Evolutionary conservation across 2,888 invertebrate genomes (phyloP), one percentile per base, ranked within the genome.

Genomic region (Ectemnius lituratus): DNA sequence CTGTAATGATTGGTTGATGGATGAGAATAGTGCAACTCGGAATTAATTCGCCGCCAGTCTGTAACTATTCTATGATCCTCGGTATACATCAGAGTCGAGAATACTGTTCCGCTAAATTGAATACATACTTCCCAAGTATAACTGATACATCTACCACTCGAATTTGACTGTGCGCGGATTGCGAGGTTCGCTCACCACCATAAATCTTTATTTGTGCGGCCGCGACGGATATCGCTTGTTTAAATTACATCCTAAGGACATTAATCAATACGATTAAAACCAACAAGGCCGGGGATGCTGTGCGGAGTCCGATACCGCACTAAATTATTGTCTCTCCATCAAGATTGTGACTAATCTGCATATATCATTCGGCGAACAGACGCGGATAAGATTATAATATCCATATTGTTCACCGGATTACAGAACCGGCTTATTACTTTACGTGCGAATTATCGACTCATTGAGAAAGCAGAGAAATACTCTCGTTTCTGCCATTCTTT

Each of bases 121-220:
- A 62, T 49, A 37, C 37, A 37, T 37, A 23, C 11, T 62, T 49
- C 18, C n/a, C 23, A 23, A 52, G 23, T 62, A n/a, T 16, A 52
- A n/a, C 49, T 52, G 49, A 62, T 49, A 37, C 37, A 49, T n/a
- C n/a, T 47, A 5, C 8, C 14, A 62, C 23, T 18, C 1, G 2
- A 49, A 49, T 49, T 62, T 47, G 46, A 62, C 14, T 49, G 2
- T 11, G 37, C 27, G 62, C 5, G 23, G 16, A 49, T 62, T 45
- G 64, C 14, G 63, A 4, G 37, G 46, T n/a, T 18, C 57, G 27
- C 45, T 13, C 18, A 57, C 23, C 62, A n/a, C 69, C 18, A 73
- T 73, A 73, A 73, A 69, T 73, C 64, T 69, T 69, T 64, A 69
- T 73, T 69, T 65, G 57, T 61, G 23, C 69, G 16, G 64, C 46